phyloP scores from a whole-genome alignment of 53 echinoderm and acorn worm genomes.

The Arbacia lixula region DNA sequence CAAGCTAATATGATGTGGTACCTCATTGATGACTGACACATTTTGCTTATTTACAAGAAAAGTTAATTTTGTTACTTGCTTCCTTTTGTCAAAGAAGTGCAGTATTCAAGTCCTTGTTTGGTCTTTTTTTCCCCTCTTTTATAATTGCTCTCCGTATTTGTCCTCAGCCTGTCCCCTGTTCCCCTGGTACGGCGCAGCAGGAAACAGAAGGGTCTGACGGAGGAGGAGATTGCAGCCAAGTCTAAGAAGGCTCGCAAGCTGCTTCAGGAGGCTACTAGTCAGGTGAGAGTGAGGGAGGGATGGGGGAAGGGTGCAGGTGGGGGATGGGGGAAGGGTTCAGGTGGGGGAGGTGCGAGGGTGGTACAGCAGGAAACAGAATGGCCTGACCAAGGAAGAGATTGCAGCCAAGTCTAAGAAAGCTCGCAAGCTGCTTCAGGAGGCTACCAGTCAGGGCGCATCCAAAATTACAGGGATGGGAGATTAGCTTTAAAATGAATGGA shows the following conservation, averaged over 20 bases:
- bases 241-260: constrained; percentile 69
- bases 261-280: constrained; percentile 62
- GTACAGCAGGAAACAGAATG: constrained; percentile 61
- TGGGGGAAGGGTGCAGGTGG: too few species aligned
- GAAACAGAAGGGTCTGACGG: constrained; percentile 53
- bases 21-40: background rate
- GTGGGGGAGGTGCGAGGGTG: too few species aligned
- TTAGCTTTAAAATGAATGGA: too few species aligned
- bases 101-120: background rate
- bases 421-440: constrained; percentile 65
- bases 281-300: constrained; percentile 61
- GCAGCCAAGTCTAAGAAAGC: constrained; percentile 59
- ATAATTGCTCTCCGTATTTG: background rate
- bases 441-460: too few species aligned
- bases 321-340: too few species aligned
- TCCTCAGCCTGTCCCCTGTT: constrained; percentile 77
- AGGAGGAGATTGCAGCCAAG: constrained; percentile 49
- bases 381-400: constrained; percentile 51
- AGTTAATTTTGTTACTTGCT: too few species aligned
- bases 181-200: constrained; percentile 68
- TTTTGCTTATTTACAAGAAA: too few species aligned
- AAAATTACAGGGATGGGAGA: too few species aligned
- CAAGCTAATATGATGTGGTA: too few species aligned
- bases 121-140: background rate
- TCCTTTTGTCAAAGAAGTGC: too few species aligned